phyloP scores from a whole-genome alignment of 1,140 invertebrate genomes.

The Megathymus violae region DNA sequence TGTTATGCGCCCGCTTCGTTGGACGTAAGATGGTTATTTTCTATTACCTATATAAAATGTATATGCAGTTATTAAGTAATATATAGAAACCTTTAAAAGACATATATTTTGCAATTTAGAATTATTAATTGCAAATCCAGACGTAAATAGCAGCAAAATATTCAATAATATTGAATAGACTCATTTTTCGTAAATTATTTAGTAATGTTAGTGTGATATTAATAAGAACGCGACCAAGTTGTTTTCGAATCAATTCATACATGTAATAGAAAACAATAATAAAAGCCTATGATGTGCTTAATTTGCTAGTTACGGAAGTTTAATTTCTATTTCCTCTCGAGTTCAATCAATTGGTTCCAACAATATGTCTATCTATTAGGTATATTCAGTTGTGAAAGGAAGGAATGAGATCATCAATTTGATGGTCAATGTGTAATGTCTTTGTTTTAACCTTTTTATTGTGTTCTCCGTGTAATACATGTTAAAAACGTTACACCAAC shows the following conservation, averaged over 20 bases:
- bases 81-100: no score
- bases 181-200: no score
- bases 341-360: neutral
- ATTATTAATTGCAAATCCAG: no score
- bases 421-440: slow-evolving; percentile 1
- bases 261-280: neutral
- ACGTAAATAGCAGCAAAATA: no score
- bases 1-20: no score
- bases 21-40: no score
- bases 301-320: neutral
- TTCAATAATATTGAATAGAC: no score
- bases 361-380: neutral
- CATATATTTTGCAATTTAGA: no score
- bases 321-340: neutral
- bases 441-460: neutral
- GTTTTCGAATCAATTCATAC: neutral
- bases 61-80: no score
- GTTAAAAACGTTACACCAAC: no score
- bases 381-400: neutral
- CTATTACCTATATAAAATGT: no score
- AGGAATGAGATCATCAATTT: neutral
- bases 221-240: neutral
- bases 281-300: neutral
- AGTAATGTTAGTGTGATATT: no score
- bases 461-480: neutral